phyloP scores from a whole-genome alignment of 2,113 vertebrate genomes.

The Anolis carolinensis region DNA sequence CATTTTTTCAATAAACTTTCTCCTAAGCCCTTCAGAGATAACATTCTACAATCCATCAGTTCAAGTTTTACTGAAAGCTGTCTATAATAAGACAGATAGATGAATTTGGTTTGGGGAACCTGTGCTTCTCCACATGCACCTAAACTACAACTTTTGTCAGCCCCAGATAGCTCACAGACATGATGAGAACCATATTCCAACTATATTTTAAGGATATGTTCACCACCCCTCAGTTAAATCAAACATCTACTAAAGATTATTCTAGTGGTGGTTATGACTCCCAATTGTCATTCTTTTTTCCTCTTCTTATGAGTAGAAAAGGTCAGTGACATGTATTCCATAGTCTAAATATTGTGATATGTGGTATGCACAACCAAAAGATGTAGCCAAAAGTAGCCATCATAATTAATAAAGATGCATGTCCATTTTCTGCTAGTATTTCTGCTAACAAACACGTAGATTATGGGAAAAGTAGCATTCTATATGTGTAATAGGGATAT shows the following conservation, averaged over 20 bases:
- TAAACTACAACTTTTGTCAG: not conserved
- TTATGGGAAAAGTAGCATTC: not conserved
- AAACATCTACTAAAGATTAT: too few relatives aligned
- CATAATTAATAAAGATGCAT: too few relatives aligned
- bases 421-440: not conserved
- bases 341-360: too few relatives aligned
- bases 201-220: not conserved
- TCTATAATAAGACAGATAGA: not conserved
- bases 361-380: too few relatives aligned
- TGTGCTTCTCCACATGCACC: not conserved
- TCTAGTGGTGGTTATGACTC: too few relatives aligned
- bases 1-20: not conserved
- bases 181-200: not conserved
- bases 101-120: not conserved
- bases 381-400: too few relatives aligned
- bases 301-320: not conserved
- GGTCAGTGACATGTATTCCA: not conserved
- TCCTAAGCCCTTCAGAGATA: not conserved
- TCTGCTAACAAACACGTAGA: not conserved
- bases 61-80: not conserved
- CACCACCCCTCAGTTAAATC: too few relatives aligned
- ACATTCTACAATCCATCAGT: not conserved
- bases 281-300: not conserved
- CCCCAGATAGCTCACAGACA: not conserved
- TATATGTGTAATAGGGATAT: too few relatives aligned